phyloP scores from a whole-genome alignment of 2,113 vertebrate species.

The Melanotaenia duboulayi region DNA sequence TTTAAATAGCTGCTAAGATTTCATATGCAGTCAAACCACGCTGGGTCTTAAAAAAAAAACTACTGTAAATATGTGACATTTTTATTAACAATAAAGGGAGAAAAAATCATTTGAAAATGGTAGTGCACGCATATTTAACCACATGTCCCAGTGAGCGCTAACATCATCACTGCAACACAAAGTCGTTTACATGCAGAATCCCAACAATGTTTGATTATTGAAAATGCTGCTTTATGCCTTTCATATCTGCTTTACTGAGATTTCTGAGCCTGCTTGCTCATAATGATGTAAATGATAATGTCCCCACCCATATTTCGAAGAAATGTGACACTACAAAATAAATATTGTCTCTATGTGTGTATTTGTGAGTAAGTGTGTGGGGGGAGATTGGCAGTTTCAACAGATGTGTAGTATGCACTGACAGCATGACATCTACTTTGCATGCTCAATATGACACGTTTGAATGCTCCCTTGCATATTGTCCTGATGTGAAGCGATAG shows the following conservation, averaged over 20 bases:
- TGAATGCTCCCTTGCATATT: slow-evolving; percentile 68
- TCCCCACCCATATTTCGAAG: slow-evolving; percentile 53
- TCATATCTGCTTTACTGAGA: slow-evolving; percentile 25
- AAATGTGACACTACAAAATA: slow-evolving; percentile 59
- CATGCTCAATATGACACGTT: slow-evolving; percentile 73
- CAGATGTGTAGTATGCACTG: slow-evolving; percentile 68
- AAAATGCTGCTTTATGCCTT: slow-evolving; percentile 18
- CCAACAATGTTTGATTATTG: slow-evolving; percentile 42
- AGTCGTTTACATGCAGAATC: slow-evolving; percentile 40
- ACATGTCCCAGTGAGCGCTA: slow-evolving; percentile 15
- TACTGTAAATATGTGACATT: neutral
- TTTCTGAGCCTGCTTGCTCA: slow-evolving; percentile 10
- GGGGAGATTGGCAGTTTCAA: slow-evolving; percentile 67
- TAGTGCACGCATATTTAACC: slow-evolving; percentile 12
- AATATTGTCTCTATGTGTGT: slow-evolving; percentile 38
- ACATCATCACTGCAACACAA: slow-evolving; percentile 13
- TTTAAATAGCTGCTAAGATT: neutral
- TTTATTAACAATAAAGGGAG: neutral
- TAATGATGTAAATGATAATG: slow-evolving; percentile 64
- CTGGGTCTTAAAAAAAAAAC: neutral
- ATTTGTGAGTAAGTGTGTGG: slow-evolving; percentile 41
- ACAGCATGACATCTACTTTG: slow-evolving; percentile 77
- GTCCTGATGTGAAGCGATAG: slow-evolving; percentile 70
- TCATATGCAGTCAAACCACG: slow-evolving; percentile 1
- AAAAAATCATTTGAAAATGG: slow-evolving; percentile 7